phyloP scores from a whole-genome alignment of 2,888 invertebrate species.

The Ophonus ardosiacus region DNA sequence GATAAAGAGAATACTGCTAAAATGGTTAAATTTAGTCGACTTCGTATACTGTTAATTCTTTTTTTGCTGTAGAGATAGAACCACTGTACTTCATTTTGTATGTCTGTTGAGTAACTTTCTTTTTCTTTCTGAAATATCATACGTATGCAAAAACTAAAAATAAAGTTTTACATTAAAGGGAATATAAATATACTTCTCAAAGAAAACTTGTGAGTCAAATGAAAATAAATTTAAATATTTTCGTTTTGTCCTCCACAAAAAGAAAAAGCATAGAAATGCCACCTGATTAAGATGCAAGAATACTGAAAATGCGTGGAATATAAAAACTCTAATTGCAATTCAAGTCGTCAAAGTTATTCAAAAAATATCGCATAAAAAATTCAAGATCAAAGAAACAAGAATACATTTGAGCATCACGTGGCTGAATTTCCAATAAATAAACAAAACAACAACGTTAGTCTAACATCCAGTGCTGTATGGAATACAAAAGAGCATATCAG shows the following conservation, averaged over 20 bases:
- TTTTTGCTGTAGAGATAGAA: neutral
- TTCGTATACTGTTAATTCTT: neutral
- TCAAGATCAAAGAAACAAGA: slow-evolving; percentile 47
- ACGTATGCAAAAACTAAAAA: neutral
- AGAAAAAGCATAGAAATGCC: slow-evolving; percentile 9
- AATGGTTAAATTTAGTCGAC: too few relatives aligned
- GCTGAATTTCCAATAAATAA: slow-evolving; percentile 51
- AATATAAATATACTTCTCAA: neutral
- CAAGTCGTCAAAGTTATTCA: slow-evolving; percentile 40
- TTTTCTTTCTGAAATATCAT: neutral
- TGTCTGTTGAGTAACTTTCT: neutral
- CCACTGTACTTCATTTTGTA: neutral
- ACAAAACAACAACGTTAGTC: slow-evolving; percentile 50
- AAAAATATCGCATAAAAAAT: slow-evolving; percentile 49
- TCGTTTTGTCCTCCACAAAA: too few relatives aligned
- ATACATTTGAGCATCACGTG: slow-evolving; percentile 43
- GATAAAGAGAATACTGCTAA: too few relatives aligned
- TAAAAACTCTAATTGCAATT: slow-evolving; percentile 40
- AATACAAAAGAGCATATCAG: slow-evolving; percentile 52
- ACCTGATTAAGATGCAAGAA: slow-evolving; percentile 20
- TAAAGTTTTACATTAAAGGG: neutral
- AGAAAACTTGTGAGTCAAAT: neutral
- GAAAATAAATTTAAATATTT: slow-evolving; percentile 8
- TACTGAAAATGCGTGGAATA: slow-evolving; percentile 16
- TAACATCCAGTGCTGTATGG: slow-evolving; percentile 30